phyloP scores from a whole-genome alignment of 2,888 invertebrate genomes.

The Dinocampus coccinellae region DNA sequence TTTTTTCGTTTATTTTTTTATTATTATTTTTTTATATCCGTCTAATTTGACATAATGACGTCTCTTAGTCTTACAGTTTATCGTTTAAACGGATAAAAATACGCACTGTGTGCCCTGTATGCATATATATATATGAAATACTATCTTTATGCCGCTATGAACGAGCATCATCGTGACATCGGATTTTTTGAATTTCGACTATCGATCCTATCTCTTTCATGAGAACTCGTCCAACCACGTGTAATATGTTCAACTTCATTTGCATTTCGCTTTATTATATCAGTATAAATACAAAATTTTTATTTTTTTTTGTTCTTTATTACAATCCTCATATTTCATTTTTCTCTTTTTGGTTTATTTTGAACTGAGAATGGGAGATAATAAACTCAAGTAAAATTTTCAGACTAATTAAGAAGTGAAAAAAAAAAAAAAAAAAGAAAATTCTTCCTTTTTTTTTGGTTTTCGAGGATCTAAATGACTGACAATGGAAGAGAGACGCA shows the following conservation, averaged over 20 bases:
- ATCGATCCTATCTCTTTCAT: slow-evolving; percentile 36
- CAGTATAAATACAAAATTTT: not conserved
- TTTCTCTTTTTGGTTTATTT: too few relatives aligned
- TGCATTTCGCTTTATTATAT: slow-evolving; percentile 10
- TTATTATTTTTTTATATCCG: slow-evolving; percentile 45
- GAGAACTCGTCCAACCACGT: slow-evolving; percentile 16
- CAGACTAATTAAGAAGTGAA: slow-evolving; percentile 8
- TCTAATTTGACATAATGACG: slow-evolving; percentile 53
- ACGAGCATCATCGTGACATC: slow-evolving; percentile 23
- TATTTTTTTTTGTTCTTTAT: not conserved
- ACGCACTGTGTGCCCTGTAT: not conserved
- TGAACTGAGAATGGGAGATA: not conserved
- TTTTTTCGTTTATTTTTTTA: slow-evolving; percentile 14
- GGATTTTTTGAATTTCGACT: slow-evolving; percentile 34
- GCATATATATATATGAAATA: slow-evolving; percentile 19
- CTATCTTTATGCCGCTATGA: slow-evolving; percentile 39
- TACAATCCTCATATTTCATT: not conserved
- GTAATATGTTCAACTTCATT: slow-evolving; percentile 16
- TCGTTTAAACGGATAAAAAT: slow-evolving; percentile 42
- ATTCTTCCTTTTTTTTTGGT: too few relatives aligned
- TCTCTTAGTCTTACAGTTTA: slow-evolving; percentile 41
- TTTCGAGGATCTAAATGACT: slow-evolving; percentile 11
- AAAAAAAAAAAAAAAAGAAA: not conserved
- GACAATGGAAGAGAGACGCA: slow-evolving; percentile 18
- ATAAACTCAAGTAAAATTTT: not conserved